These are phyloP conservation scores for Plotosus lineatus DNA, from an alignment of 2,113 vertebrate species.

Conservation along the genomic window DNA sequence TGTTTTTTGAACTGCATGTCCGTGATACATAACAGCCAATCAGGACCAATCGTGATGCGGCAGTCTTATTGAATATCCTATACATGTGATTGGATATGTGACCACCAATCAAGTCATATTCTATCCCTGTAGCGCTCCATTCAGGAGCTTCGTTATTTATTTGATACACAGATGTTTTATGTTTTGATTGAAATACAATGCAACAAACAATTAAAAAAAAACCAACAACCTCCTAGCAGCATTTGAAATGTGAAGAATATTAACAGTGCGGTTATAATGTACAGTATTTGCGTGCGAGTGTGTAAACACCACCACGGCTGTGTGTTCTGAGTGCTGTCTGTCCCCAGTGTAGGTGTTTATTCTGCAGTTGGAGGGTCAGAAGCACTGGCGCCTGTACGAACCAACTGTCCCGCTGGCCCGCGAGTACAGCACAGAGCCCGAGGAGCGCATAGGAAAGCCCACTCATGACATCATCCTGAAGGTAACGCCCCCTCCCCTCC, in stretches of 20 bases:
- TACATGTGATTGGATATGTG: too few relatives aligned
- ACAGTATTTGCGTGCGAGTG: not conserved
- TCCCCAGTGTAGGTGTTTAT: conserved; percentile 79
- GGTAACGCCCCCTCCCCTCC: too few relatives aligned
- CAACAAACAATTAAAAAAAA: not conserved
- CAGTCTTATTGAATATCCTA: too few relatives aligned
- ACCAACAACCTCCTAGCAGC: not conserved
- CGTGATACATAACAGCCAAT: too few relatives aligned
- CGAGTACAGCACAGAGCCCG: conserved; percentile 79
- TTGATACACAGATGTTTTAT: not conserved
- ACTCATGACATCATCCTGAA: conserved; percentile 82
- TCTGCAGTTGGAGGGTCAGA: conserved; percentile 89
- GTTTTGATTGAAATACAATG: not conserved
- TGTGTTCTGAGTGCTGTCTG: conserved; percentile 3
- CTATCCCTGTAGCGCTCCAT: too few relatives aligned
- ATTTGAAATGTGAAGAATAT: not conserved
- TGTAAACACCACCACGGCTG: too few relatives aligned
- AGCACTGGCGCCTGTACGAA: conserved; percentile 84
- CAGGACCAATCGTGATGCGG: too few relatives aligned
- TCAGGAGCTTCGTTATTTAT: too few relatives aligned
- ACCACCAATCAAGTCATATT: too few relatives aligned
- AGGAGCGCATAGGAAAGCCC: conserved; percentile 79
- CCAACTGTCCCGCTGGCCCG: conserved; percentile 81
- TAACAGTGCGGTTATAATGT: not conserved
- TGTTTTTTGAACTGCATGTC: too few relatives aligned